A percentile compares a stretch with the other conserved stretches of the same genome.
phyloP scores from a whole-genome alignment of 2,888 invertebrate genomes.

The Frankliniella fusca region DNA sequence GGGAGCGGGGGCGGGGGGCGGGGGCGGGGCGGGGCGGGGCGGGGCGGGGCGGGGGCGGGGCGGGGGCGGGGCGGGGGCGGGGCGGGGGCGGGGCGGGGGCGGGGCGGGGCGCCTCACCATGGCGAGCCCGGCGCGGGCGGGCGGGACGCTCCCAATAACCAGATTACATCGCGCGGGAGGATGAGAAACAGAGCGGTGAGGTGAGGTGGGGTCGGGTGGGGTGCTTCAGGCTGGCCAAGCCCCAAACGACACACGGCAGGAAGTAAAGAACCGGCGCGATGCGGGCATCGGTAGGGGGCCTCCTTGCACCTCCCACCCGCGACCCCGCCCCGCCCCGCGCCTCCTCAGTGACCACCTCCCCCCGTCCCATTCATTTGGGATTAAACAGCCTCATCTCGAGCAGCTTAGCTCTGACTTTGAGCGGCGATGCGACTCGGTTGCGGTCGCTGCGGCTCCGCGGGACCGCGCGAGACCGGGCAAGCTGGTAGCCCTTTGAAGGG shows the following conservation, averaged over 20 bases:
- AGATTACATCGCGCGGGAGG: too few relatives aligned
- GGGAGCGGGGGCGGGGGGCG: neutral
- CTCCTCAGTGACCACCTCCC: neutral
- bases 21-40: neutral
- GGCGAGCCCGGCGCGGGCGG: neutral
- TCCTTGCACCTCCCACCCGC: too few relatives aligned
- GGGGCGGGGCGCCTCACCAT: neutral
- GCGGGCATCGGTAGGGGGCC: too few relatives aligned
- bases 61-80: too few relatives aligned
- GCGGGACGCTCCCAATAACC: too few relatives aligned
- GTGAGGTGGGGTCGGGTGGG: slow-evolving; percentile 29
- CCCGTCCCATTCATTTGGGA: neutral
- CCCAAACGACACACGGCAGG: slow-evolving; percentile 27
- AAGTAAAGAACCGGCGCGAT: slow-evolving; percentile 16
- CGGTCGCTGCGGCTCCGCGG: too few relatives aligned
- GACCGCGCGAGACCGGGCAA: too few relatives aligned
- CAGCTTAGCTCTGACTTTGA: too few relatives aligned
- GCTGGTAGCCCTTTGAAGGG: too few relatives aligned
- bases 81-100: neutral
- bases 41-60: neutral
- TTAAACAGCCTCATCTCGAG: too few relatives aligned
- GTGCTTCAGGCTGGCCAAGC: slow-evolving; percentile 19
- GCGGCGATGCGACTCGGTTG: too few relatives aligned
- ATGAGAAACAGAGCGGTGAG: slow-evolving; percentile 19
- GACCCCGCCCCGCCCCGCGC: neutral